Percentiles rank a stretch among this genome's conserved stretches.
Evolutionary conservation across 2,113 vertebrate species (phyloP).

Genomic region (Asarcornis scutulata): DNA sequence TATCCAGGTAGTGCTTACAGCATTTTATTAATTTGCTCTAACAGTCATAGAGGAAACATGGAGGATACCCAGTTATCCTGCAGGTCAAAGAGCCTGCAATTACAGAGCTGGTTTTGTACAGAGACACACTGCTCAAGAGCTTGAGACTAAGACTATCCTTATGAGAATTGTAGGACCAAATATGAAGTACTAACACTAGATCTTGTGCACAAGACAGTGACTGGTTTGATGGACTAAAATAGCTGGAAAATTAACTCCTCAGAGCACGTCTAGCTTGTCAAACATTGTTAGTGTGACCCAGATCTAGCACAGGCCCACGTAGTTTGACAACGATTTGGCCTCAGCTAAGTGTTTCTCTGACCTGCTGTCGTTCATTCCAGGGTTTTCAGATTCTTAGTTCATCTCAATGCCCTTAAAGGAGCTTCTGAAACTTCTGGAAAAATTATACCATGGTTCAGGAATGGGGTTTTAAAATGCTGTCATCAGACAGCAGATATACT

Average conservation of each 20-base stretch:
- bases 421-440: neutral
- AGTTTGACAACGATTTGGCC: slow-evolving; percentile 8
- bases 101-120: neutral
- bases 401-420: neutral
- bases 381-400: neutral
- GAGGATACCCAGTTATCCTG: neutral
- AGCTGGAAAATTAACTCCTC: neutral
- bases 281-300: neutral
- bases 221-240: neutral
- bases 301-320: neutral
- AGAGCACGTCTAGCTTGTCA: slow-evolving; percentile 5
- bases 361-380: neutral
- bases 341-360: neutral
- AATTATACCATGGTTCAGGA: neutral
- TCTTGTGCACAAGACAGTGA: neutral
- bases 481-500: neutral
- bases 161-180: neutral
- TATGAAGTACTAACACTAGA: neutral
- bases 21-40: slow-evolving; percentile 15
- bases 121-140: neutral
- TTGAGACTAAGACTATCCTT: neutral
- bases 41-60: neutral
- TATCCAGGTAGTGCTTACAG: slow-evolving; percentile 7
- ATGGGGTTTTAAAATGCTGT: neutral
- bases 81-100: slow-evolving; percentile 1